These are phyloP conservation scores for Thunnus maccoyii DNA, from an alignment of 2,113 vertebrate species.

Conservation along the genomic window DNA sequence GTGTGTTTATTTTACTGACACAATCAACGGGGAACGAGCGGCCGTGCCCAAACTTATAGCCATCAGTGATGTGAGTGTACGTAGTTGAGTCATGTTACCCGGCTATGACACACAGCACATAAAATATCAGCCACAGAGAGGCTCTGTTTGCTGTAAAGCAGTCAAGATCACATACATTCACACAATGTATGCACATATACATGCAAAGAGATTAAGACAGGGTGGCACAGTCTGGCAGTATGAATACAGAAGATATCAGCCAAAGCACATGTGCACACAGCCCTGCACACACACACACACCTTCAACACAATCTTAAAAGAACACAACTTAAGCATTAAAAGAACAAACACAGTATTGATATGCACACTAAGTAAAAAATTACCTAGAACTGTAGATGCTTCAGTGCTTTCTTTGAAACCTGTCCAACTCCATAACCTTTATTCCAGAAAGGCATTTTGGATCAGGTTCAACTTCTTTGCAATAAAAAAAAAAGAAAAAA, in stretches of 20 bases:
- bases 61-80: slow-evolving; percentile 32
- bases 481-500: slow-evolving; percentile 13
- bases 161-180: slow-evolving; percentile 45
- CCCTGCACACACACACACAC: background rate
- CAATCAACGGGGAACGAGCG: slow-evolving; percentile 24
- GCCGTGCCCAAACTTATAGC: slow-evolving; percentile 35
- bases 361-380: slow-evolving; percentile 27
- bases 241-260: slow-evolving; percentile 7
- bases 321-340: slow-evolving; percentile 15
- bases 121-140: slow-evolving; percentile 56
- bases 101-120: slow-evolving; percentile 59
- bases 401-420: slow-evolving; percentile 35
- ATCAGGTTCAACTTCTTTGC: slow-evolving; percentile 23
- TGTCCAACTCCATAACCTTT: slow-evolving; percentile 19
- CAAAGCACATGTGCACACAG: background rate
- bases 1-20: slow-evolving; percentile 65
- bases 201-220: slow-evolving; percentile 42
- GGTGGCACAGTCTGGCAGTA: slow-evolving; percentile 20
- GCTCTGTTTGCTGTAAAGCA: slow-evolving; percentile 44
- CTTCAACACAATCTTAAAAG: background rate
- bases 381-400: slow-evolving; percentile 7
- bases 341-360: slow-evolving; percentile 22
- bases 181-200: slow-evolving; percentile 10
- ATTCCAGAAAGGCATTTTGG: slow-evolving; percentile 14
- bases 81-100: slow-evolving; percentile 48